Base-by-base conservation (phyloP, 2,113 vertebrate species). In the Meriones unguiculatus region DNA sequence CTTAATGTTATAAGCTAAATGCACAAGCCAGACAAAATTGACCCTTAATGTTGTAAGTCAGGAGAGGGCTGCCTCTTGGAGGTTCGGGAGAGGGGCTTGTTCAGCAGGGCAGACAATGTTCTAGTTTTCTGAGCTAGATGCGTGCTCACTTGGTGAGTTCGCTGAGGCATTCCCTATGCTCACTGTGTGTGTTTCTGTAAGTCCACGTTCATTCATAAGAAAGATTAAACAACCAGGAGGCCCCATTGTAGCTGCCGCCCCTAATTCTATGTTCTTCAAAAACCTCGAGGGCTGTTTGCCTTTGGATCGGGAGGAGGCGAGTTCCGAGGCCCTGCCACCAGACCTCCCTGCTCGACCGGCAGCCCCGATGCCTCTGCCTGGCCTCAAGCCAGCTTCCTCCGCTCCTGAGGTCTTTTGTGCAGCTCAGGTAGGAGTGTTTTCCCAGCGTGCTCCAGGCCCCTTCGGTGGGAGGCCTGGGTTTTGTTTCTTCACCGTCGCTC, bases 371-470 rank as follows among this genome's bases (percentile, higher is more conserved):
- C 94, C 87, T 96, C 92, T 50, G 6, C 73, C 94, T 97, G 97
- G 97, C 97, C 84, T 24, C 1, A 0, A 50, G 97, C 98, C 97
- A 98, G 90, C 97, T 96, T 82, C 88, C 95, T 94, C 57, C 24
- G 22, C 90, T 87, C 30, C 72, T 64, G 93, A 59, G 91, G 89
- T 92, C 95, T 67, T 97, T 95, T 97, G 97, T 98, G 86, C 57
- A 50, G 30, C 64, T 93, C 90, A 52, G 67, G 86, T 90, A 77
- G 95, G 67, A 69, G 14, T 69, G 88, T 75, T 86, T 93, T 92
- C 95, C 62, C 76, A 93, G 88, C 76, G 41, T 64, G 80, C 87
- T 78, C 81, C 62, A 17, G 77, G n/a, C 54, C 69, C 69, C 80
- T 90, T 25, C 89, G 0, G 14, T 82, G n/a, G 87, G 93, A 87